These are phyloP conservation scores for Drosophila repleta DNA, from an alignment of 1,140 invertebrate species.

Conservation along the genomic window DNA sequence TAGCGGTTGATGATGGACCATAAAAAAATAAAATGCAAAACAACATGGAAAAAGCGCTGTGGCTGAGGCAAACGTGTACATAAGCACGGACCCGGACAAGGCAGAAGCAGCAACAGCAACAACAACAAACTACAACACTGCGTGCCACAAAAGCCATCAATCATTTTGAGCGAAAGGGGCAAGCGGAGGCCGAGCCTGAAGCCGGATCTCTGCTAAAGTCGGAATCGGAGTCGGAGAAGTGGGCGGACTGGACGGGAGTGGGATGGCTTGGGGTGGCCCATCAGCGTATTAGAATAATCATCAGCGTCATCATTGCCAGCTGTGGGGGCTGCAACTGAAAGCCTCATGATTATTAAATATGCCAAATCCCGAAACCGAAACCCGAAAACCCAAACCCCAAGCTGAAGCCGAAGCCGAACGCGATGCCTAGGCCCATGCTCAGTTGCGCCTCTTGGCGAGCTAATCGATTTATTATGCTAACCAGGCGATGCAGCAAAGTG, in stretches of 20 bases:
- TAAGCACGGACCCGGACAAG: slow-evolving; percentile 31
- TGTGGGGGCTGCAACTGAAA: slow-evolving; percentile 41
- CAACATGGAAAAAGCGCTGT: slow-evolving; percentile 49
- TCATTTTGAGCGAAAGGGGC: slow-evolving; percentile 80
- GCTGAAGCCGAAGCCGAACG: slow-evolving; percentile 14
- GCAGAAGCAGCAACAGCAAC: slow-evolving; percentile 16
- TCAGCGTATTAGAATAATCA: slow-evolving; percentile 75
- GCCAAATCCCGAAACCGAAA: slow-evolving; percentile 56
- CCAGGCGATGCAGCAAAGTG: slow-evolving; percentile 77
- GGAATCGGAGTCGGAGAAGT: not conserved
- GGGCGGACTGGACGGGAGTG: not conserved
- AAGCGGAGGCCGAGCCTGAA: slow-evolving; percentile 53
- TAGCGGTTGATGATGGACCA: slow-evolving; percentile 70
- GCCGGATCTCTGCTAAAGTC: slow-evolving; percentile 23
- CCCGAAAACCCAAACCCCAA: slow-evolving; percentile 21
- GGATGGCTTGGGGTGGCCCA: slow-evolving; percentile 11
- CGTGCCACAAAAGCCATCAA: slow-evolving; percentile 80
- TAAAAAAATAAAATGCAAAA: slow-evolving; percentile 72
- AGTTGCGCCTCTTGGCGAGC: slow-evolving; percentile 45
- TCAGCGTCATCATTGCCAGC: slow-evolving; percentile 61
- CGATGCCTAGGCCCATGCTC: slow-evolving; percentile 13
- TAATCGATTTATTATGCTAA: slow-evolving; percentile 83
- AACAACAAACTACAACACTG: slow-evolving; percentile 51
- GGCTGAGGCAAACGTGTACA: slow-evolving; percentile 42
- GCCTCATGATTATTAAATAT: slow-evolving; percentile 79